These are phyloP conservation scores for Vombatus ursinus DNA, from an alignment of 2,113 vertebrate species.

Conservation along the genomic window DNA sequence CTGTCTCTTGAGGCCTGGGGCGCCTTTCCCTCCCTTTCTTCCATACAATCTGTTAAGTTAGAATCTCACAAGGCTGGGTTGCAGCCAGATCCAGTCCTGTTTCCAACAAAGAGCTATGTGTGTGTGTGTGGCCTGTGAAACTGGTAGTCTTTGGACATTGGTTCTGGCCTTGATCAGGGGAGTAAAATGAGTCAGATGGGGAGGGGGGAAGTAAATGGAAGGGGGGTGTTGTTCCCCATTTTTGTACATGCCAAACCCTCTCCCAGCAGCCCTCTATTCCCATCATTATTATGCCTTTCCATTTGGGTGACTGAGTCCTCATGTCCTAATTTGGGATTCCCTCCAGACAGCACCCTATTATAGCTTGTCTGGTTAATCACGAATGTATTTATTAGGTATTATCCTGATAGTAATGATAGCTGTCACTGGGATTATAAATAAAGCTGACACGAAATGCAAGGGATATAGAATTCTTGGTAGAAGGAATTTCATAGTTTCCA, in stretches of 20 bases:
- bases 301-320: background rate
- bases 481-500: background rate
- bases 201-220: background rate
- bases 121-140: background rate
- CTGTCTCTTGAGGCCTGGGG: background rate
- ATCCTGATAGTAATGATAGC: background rate
- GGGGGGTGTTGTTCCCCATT: background rate
- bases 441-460: background rate
- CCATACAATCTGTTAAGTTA: background rate
- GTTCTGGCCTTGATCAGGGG: background rate
- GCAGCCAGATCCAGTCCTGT: background rate
- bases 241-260: background rate
- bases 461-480: background rate
- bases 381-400: background rate
- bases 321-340: background rate
- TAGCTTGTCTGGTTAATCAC: background rate
- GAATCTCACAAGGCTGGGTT: background rate
- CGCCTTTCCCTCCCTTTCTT: background rate
- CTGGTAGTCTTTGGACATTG: background rate
- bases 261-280: background rate
- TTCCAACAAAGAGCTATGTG: background rate
- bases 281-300: background rate
- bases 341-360: background rate
- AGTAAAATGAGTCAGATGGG: background rate
- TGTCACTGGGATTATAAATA: background rate